Percentiles rank a stretch among this genome's conserved stretches.
phyloP scores from a whole-genome alignment of 2,113 vertebrate genomes.

The Anhinga anhinga region DNA sequence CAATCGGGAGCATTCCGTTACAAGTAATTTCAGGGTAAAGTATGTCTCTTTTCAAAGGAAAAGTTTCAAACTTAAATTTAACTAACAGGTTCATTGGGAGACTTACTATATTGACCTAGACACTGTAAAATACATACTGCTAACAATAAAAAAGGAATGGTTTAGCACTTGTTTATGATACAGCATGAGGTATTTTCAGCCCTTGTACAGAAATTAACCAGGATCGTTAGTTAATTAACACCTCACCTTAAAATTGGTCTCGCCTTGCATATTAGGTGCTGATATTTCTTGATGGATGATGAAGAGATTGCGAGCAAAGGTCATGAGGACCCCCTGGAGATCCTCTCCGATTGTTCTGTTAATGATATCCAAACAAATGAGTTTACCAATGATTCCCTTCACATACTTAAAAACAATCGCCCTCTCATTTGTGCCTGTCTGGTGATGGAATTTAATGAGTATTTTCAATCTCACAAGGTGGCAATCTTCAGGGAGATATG shows the following conservation, averaged over 20 bases:
- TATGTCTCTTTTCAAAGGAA: slow-evolving; percentile 68
- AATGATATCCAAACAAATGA: slow-evolving; percentile 91
- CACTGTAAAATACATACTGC: slow-evolving; percentile 56
- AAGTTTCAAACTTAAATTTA: slow-evolving; percentile 81
- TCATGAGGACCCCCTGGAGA: slow-evolving; percentile 94
- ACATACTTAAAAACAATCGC: slow-evolving; percentile 88
- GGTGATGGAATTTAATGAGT: slow-evolving; percentile 88
- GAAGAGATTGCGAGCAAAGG: slow-evolving; percentile 97
- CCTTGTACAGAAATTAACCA: slow-evolving; percentile 77
- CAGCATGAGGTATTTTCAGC: slow-evolving; percentile 81
- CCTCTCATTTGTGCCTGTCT: slow-evolving; percentile 83
- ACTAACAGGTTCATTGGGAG: slow-evolving; percentile 75
- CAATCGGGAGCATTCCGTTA: neutral
- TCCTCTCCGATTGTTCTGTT: slow-evolving; percentile 92
- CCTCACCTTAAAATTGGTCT: slow-evolving; percentile 93
- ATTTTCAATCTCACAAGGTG: slow-evolving; percentile 85
- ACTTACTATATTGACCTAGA: slow-evolving; percentile 67
- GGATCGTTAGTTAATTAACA: slow-evolving; percentile 95
- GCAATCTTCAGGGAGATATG: slow-evolving; percentile 86
- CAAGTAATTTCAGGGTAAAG: slow-evolving; percentile 36
- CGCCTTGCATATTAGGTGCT: slow-evolving; percentile 90
- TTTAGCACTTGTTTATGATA: slow-evolving; percentile 81
- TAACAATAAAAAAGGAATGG: slow-evolving; percentile 62
- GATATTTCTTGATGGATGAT: slow-evolving; percentile 99
- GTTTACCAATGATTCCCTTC: slow-evolving; percentile 87